These are phyloP conservation scores for Oxyruncus cristatus DNA, from an alignment of 2,113 vertebrate species.

Conservation along the genomic window DNA sequence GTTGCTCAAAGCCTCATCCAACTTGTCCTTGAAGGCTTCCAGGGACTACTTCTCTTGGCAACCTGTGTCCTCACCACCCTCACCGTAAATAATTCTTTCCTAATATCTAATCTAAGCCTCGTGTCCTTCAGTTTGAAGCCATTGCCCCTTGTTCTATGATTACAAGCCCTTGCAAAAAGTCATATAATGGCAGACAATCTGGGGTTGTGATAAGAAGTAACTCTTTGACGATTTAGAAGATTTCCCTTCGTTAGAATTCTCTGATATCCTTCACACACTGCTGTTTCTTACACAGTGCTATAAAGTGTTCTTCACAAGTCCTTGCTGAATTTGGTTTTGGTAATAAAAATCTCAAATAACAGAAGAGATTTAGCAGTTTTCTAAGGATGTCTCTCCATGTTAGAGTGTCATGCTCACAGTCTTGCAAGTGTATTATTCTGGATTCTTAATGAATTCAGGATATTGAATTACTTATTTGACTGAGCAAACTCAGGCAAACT, in stretches of 20 bases:
- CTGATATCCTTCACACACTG: neutral
- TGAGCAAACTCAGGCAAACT: neutral
- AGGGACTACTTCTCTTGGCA: neutral
- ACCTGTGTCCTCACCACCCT: neutral
- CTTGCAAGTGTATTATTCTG: neutral
- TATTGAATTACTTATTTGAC: neutral
- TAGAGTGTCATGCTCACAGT: accelerated
- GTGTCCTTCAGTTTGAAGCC: neutral
- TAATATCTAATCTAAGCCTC: neutral
- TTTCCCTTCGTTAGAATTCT: neutral
- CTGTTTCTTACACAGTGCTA: neutral
- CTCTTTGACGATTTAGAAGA: neutral
- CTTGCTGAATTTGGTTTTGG: neutral
- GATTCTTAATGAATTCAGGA: neutral
- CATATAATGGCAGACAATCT: neutral
- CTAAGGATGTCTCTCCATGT: neutral
- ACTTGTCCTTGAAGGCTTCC: neutral
- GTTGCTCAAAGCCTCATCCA: neutral
- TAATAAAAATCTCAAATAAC: neutral
- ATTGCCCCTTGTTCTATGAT: neutral
- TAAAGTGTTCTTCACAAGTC: neutral
- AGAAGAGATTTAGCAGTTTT: neutral
- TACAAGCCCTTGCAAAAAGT: neutral
- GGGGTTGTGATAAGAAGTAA: neutral
- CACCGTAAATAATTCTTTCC: neutral